phyloP scores from a whole-genome alignment of 2,888 invertebrate species.

The Elmis aenea region DNA sequence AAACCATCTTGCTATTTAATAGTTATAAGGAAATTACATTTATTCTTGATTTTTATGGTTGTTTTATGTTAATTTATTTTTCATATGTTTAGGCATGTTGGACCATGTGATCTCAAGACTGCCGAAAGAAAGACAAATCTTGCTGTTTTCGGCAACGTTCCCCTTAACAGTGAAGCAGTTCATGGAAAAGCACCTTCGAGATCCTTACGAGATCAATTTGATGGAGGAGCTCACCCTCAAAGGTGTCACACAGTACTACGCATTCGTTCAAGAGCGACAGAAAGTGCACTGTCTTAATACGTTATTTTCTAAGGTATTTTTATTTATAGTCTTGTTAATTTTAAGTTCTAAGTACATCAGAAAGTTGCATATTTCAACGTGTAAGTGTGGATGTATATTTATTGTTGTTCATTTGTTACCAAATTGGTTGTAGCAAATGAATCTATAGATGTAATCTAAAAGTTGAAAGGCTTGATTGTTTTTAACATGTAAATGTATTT shows the following conservation, averaged over 20 bases:
- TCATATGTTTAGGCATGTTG: slow-evolving; percentile 70
- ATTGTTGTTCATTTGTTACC: no score
- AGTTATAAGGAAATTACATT: no score
- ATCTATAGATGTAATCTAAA: no score
- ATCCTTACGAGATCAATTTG: slow-evolving; percentile 99
- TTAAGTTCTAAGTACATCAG: no score
- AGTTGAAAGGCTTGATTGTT: no score
- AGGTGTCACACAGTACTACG: slow-evolving; percentile 99
- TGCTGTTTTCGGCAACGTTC: slow-evolving; percentile 98
- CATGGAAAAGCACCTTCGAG: slow-evolving; percentile 95
- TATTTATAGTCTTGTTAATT: slow-evolving; percentile 7
- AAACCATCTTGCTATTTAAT: no score
- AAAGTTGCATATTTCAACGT: no score
- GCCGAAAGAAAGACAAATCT: slow-evolving; percentile 93
- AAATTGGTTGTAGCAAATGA: no score
- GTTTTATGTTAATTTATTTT: no score
- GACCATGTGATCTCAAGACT: slow-evolving; percentile 93
- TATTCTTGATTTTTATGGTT: no score
- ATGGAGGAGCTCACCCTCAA: slow-evolving; percentile 99
- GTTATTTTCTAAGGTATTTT: slow-evolving; percentile 88
- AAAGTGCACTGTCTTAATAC: slow-evolving; percentile 99
- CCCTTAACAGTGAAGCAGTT: slow-evolving; percentile 97
- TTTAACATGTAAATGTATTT: no score
- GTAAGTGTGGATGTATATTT: no score
- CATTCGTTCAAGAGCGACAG: slow-evolving; percentile 99